These are phyloP conservation scores for Melipona bicolor DNA, from an alignment of 2,888 invertebrate species.

Conservation along the genomic window DNA sequence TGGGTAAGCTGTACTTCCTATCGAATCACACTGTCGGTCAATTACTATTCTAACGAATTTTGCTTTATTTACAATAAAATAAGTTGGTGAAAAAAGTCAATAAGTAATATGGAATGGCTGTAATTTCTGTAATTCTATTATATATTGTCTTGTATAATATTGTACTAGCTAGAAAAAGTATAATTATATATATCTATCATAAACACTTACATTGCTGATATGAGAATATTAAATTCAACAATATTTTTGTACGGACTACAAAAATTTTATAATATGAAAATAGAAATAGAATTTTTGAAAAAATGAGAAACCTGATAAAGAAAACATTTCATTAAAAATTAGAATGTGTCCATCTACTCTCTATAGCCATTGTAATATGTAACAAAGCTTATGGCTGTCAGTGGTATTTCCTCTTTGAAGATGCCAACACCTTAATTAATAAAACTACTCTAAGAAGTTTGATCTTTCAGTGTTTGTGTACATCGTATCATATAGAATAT, in stretches of 20 bases:
- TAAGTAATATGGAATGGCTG: neutral
- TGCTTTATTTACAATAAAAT: neutral
- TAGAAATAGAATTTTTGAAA: too few species aligned
- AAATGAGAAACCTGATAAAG: too few species aligned
- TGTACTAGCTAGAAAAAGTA: too few species aligned
- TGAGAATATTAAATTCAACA: too few species aligned
- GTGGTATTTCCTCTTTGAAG: neutral
- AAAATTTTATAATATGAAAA: too few species aligned
- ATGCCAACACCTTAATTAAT: neutral
- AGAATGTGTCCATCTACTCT: too few species aligned
- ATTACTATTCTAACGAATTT: neutral
- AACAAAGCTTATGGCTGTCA: neutral
- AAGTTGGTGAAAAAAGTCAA: too few species aligned
- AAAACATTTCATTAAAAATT: too few species aligned
- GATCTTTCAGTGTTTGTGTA: slow-evolving; percentile 60
- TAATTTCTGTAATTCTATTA: neutral
- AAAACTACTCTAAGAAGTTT: neutral
- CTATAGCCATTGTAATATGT: neutral
- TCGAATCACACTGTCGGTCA: neutral
- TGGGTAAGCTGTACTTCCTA: slow-evolving; percentile 35
- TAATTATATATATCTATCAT: too few species aligned
- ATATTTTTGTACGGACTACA: too few species aligned
- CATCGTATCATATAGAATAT: slow-evolving; percentile 52
- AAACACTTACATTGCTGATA: too few species aligned
- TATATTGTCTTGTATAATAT: too few species aligned